Percentiles rank a stretch among this genome's conserved stretches.
These are phyloP conservation scores for Augiades crinisus DNA, from an alignment of 2,888 invertebrate species.

Conservation along the genomic window DNA sequence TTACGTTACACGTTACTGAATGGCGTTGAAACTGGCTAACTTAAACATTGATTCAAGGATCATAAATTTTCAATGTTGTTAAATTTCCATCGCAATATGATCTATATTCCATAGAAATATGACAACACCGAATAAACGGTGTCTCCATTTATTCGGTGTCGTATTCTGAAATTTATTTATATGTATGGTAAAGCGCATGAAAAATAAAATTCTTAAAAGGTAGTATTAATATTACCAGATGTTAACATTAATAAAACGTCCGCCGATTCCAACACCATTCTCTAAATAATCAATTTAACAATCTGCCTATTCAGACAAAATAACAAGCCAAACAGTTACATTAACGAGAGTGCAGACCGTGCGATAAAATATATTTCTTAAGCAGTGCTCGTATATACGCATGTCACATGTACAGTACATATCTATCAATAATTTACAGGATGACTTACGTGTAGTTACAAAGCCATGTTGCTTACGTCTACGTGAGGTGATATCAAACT, in stretches of 20 bases:
- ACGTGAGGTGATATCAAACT: conserved; percentile 24
- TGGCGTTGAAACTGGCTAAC: conserved; percentile 1
- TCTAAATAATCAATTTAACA: neutral
- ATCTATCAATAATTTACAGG: conserved; percentile 33
- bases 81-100: too few relatives aligned
- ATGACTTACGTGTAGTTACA: conserved; percentile 10
- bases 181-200: too few relatives aligned
- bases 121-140: too few relatives aligned
- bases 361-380: conserved; percentile 68
- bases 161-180: too few relatives aligned
- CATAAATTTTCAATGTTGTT: too few relatives aligned
- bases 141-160: too few relatives aligned
- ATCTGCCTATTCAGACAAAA: conserved; percentile 39
- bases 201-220: too few relatives aligned
- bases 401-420: conserved; percentile 36
- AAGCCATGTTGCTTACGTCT: conserved; percentile 9
- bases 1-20: neutral
- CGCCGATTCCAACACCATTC: conserved; percentile 10
- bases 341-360: conserved; percentile 63
- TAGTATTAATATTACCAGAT: too few relatives aligned
- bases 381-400: conserved; percentile 74
- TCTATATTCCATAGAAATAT: too few relatives aligned
- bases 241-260: too few relatives aligned
- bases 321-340: conserved; percentile 70
- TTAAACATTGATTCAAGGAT: too few relatives aligned